Conservation (phyloP, 2,888 invertebrate species). For the Dysmachus trigonus region DNA sequence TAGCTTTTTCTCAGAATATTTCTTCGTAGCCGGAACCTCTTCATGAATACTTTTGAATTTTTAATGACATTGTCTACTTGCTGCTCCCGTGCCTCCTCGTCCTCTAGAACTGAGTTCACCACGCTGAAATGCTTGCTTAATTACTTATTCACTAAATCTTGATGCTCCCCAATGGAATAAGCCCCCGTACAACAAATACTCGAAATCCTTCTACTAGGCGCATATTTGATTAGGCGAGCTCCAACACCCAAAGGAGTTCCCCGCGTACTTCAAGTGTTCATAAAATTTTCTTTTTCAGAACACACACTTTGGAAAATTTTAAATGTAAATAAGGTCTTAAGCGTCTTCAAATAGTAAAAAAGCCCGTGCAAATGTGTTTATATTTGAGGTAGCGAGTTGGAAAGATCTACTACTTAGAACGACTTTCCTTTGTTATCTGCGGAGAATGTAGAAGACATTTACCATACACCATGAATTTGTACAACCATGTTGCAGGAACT, state of each 20-base stretch:
- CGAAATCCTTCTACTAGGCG: not conserved
- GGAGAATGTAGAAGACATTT: not conserved
- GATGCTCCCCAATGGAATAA: not conserved
- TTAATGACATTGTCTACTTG: not conserved
- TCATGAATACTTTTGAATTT: not conserved
- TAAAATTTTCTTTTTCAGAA: not conserved
- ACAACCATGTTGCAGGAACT: not conserved
- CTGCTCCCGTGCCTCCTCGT: not conserved
- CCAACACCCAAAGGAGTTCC: not conserved
- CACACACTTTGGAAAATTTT: not conserved
- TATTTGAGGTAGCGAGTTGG: not conserved
- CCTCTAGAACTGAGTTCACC: not conserved
- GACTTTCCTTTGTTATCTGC: not conserved
- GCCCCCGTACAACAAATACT: not conserved
- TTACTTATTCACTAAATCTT: not conserved
- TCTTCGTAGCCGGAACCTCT: not conserved
- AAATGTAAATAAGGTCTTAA: not conserved
- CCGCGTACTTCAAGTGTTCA: not conserved
- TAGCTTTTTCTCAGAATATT: not conserved
- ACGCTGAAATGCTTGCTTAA: not conserved
- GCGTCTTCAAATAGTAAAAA: not conserved
- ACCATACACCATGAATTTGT: not conserved
- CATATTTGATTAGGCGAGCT: not conserved
- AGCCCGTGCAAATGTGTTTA: not conserved
- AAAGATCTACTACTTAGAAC: not conserved